Evolutionary conservation across 30 jellyfish, hydroid and myxozoan species (phyloP), one percentile per base, ranked within the genome.

Genomic region (Turritopsis rubra): DNA sequence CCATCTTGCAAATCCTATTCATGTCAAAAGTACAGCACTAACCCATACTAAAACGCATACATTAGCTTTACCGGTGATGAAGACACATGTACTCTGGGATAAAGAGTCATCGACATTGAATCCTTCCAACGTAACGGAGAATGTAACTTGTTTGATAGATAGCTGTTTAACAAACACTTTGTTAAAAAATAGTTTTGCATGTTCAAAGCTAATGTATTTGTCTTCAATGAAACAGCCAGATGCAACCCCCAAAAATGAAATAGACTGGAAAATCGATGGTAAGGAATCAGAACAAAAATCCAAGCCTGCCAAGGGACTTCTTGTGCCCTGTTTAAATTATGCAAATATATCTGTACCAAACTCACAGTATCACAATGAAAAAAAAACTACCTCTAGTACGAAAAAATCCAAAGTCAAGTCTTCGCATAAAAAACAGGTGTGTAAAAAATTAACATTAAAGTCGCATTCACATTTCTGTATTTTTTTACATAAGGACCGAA

Each of bases 1-100:
- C 24, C 54, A 23, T n/a, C 65, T 29, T 74, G 60, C 52, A 25
- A 22, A 17, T 65, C 87, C 87, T 18, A 52, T 80, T 16, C 79
- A 80, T 54, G 65, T 80, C 22, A 80, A 65, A 53, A 88, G 96
- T 88, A 80, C 95, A 8, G 86, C 89, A 16, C 81, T 88, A 71
- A 84, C 99, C 66, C 89, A 86, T 21, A 85, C 95, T 27, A 53
- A 88, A 18, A 79, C 95, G 20, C 96, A 93, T 84, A 80, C 91
- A 52, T 75, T 93, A 52, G 96, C 94, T 18, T 84, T 93, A 71
- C 99, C 99, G 66, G 84, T 93, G 29, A 82, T 91, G 0, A 93
- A 93, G 71, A 85, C 86, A 71, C 99, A 93, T 75, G 65, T 84
- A 68, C 85, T 88, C 1, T 66, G 89, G 27, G 93, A 93, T 29